Conservation (phyloP, 2,888 invertebrate species). For the Microctonus brassicae region DNA sequence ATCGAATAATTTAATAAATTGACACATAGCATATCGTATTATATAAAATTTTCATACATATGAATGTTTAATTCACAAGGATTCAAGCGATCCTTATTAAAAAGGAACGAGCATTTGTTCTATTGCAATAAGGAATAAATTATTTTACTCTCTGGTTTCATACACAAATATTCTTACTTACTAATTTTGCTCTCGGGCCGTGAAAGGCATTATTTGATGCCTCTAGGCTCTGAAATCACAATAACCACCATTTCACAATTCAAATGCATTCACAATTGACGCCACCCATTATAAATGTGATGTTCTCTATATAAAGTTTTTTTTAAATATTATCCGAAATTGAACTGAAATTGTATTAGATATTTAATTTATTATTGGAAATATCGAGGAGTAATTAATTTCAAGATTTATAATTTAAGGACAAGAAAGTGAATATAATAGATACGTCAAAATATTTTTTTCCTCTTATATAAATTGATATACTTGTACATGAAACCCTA, state of each 20-base stretch:
- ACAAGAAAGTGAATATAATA: background rate
- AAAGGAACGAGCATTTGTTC: slow-evolving; percentile 45
- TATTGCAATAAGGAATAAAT: slow-evolving; percentile 42
- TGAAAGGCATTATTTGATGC: slow-evolving; percentile 71
- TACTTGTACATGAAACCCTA: background rate
- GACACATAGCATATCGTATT: background rate
- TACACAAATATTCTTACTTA: slow-evolving; percentile 69
- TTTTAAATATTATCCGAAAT: background rate
- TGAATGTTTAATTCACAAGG: slow-evolving; percentile 15
- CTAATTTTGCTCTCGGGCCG: slow-evolving; percentile 70
- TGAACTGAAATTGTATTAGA: background rate
- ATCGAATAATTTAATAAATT: background rate
- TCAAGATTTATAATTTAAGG: background rate
- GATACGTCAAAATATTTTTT: background rate
- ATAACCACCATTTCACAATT: slow-evolving; percentile 68
- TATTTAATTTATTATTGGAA: too few relatives aligned
- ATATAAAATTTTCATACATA: slow-evolving; percentile 10
- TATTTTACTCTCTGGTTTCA: slow-evolving; percentile 59
- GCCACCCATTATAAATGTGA: background rate
- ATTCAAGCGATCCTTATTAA: slow-evolving; percentile 40
- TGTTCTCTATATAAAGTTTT: background rate
- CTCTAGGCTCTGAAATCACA: slow-evolving; percentile 71
- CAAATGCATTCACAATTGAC: slow-evolving; percentile 36
- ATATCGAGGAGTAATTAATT: background rate
- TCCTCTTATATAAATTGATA: background rate